Percentiles rank a stretch among this genome's conserved stretches.
phyloP scores from a whole-genome alignment of 2,797 vertebrate species.

The Coregonus suidteri region DNA sequence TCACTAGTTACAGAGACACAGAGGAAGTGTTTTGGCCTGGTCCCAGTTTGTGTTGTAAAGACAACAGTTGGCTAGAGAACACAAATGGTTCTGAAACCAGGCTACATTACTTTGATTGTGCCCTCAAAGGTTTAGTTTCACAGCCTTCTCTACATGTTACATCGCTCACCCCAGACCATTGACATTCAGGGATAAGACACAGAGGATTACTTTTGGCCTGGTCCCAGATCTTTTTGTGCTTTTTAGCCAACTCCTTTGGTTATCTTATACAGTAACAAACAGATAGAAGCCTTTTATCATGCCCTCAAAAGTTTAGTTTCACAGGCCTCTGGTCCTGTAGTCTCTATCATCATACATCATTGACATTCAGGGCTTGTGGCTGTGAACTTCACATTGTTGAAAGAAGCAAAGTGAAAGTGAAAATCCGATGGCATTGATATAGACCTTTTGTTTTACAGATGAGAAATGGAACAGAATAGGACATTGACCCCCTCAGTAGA shows the following conservation, averaged over 20 bases:
- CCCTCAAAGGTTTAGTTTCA: background rate
- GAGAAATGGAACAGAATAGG: background rate
- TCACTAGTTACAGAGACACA: background rate
- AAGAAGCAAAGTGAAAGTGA: background rate
- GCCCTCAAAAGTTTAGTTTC: background rate
- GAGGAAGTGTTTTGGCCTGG: background rate
- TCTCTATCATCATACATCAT: background rate
- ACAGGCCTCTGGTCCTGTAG: background rate
- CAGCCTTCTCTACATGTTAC: background rate
- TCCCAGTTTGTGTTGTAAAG: background rate
- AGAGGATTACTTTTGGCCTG: background rate
- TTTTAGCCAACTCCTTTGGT: too few relatives aligned
- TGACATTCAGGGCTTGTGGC: background rate
- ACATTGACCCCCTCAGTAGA: background rate
- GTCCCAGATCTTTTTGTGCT: background rate
- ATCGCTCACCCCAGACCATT: background rate
- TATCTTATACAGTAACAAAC: background rate
- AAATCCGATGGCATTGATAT: background rate
- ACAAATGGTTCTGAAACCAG: background rate
- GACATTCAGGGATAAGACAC: background rate
- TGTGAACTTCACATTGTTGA: constrained; percentile 7
- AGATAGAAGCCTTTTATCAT: background rate
- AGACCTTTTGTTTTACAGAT: constrained; percentile 23
- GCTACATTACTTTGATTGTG: background rate
- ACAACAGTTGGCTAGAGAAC: background rate